Base-by-base conservation (phyloP, 2,113 vertebrate genomes). In the Lanius collurio region DNA sequence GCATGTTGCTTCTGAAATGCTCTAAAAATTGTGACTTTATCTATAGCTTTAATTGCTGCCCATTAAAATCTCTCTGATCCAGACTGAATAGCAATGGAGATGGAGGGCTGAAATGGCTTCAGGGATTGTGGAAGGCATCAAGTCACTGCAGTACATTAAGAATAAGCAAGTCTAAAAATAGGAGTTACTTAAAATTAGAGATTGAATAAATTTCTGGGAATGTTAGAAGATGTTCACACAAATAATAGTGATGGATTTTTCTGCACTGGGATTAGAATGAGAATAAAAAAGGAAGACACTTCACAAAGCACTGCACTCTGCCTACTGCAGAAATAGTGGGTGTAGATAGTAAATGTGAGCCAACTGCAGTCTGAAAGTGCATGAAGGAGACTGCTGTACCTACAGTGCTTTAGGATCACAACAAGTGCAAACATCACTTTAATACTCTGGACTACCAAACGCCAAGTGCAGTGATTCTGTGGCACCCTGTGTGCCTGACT, bases 401-500 rank as follows among this genome's bases (percentile, higher is more conserved):
- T 33, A 10, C 5, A 50, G 1, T 2, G 11, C 37, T 59, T 83
- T 60, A 46, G 49, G 23, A 60, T 39, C 57, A 23, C 35, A 46
- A 0, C 9, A 41, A 56, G 12, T 41, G 30, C 21, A 73, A 78
- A 44, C 22, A 77, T 19, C 6, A 7, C 7, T 52, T 49, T 6
- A 44, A 39, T 68, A 3, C 42, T 1, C 2, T 22, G 27, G 5
- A 0, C 33, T 52, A 4, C 17, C 53, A 47, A 15, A 49, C 47
- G 37, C 24, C 24, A 24, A 20, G 21, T 5, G 30, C 22, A 49
- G 28, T 0, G 2, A 28, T 33, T 63, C 52, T 53, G 41, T 55
- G 67, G 5, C 23, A 11, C 23, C 11, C 33, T 12, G 15, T 1
- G 0, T 35, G 47, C 22, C 56, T 53, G 8, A 46, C 7, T 0